A percentile compares a stretch with the other conserved stretches of the same genome.
Evolutionary conservation across 2,797 vertebrate species (phyloP).

Genomic region (Poliocrania exsul): DNA sequence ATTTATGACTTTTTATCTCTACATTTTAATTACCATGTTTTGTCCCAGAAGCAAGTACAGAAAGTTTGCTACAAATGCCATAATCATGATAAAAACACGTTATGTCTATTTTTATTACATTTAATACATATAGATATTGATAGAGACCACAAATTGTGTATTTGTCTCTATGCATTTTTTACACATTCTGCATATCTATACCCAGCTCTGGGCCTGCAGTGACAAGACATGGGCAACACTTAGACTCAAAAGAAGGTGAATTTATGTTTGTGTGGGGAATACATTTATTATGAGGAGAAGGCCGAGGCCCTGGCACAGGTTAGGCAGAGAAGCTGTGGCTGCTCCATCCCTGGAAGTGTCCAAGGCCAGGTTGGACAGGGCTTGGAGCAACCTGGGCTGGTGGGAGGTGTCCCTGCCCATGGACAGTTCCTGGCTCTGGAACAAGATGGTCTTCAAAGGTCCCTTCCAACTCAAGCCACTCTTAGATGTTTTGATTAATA

Average conservation of each 20-base stretch:
- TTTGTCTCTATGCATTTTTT: background rate
- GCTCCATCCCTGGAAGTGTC: background rate
- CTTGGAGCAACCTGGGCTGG: background rate
- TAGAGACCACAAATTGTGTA: background rate
- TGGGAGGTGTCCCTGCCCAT: background rate
- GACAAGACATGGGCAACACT: accelerated
- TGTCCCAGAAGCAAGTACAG: background rate
- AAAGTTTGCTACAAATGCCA: background rate
- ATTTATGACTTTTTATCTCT: background rate
- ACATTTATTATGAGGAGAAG: accelerated
- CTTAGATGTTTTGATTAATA: background rate
- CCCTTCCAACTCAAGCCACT: background rate
- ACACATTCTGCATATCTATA: background rate
- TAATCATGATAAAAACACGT: background rate
- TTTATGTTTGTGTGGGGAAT: background rate
- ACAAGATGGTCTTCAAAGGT: background rate
- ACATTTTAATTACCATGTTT: background rate
- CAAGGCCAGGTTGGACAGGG: accelerated
- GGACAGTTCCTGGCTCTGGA: background rate
- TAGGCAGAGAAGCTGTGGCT: background rate
- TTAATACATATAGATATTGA: background rate
- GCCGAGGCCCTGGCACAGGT: background rate
- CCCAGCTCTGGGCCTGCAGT: background rate
- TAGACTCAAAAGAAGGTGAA: background rate
- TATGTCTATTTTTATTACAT: background rate